phyloP scores from a whole-genome alignment of 2,113 vertebrate species.

The Ptychochromis oligacanthus region DNA sequence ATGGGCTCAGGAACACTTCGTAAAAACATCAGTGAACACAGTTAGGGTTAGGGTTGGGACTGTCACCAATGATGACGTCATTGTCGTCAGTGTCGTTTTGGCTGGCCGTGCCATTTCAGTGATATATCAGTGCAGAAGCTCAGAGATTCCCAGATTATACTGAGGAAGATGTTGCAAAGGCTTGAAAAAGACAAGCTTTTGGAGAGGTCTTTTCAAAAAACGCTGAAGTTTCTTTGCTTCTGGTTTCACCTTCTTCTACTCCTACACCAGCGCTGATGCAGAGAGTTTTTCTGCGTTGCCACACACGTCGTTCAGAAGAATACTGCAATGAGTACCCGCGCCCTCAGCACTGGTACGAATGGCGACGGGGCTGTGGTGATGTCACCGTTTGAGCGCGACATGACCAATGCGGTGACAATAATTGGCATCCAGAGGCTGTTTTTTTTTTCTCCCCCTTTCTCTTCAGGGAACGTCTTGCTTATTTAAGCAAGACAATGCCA shows the following conservation, averaged over 20 bases:
- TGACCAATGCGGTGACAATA: not conserved
- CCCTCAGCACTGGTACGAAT: no score
- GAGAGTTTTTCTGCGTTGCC: not conserved
- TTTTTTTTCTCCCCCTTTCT: not conserved
- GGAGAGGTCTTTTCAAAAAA: no score
- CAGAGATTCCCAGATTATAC: not conserved
- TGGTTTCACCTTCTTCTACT: no score
- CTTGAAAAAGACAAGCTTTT: not conserved
- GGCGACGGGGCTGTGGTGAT: accelerated
- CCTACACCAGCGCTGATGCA: not conserved
- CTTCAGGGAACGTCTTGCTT: not conserved
- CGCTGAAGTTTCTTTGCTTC: no score
- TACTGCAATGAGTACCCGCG: no score
- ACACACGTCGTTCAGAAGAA: no score
- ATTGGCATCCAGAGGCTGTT: not conserved
- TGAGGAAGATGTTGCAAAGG: not conserved
- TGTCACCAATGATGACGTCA: no score
- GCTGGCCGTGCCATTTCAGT: not conserved
- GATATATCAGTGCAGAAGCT: not conserved
- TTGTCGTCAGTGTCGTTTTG: not conserved
- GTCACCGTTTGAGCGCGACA: not conserved
- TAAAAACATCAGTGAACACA: no score
- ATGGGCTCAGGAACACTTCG: no score
- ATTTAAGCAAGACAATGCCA: not conserved
- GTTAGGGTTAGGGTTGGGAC: no score